Evolutionary conservation across 37 sponge, comb jelly and placozoan genomes (phyloP).

Genomic region (Petrosia ficiformis): DNA sequence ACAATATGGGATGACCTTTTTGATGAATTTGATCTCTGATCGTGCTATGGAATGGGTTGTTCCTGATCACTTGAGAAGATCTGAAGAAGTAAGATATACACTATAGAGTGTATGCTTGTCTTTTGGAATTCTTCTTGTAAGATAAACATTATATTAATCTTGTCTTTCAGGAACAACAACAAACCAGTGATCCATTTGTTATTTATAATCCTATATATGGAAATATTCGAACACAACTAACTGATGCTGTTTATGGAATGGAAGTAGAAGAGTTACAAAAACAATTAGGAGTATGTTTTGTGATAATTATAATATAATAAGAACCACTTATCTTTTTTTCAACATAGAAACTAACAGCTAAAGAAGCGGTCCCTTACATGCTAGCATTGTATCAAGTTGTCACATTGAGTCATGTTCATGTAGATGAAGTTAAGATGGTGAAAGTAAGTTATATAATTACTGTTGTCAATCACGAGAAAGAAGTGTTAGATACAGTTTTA

Average conservation of each 20-base stretch:
- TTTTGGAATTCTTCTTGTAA: no score
- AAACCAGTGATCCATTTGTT: conserved; percentile 54
- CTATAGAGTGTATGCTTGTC: no score
- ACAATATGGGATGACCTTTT: conserved; percentile 40
- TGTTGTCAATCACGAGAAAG: no score
- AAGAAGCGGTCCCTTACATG: not conserved
- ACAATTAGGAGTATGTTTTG: no score
- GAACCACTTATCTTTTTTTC: not conserved
- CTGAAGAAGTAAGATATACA: conserved; percentile 31
- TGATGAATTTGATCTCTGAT: conserved; percentile 12
- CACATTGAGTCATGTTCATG: not conserved
- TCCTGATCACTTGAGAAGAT: conserved; percentile 18
- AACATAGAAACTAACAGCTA: not conserved
- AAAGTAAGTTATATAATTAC: not conserved
- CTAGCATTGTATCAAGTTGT: not conserved
- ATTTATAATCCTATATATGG: conserved; percentile 46
- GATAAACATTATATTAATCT: no score
- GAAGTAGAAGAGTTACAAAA: conserved; percentile 12
- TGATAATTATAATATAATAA: conserved; percentile 13
- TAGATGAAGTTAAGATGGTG: not conserved
- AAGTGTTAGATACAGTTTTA: no score
- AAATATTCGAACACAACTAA: conserved; percentile 28
- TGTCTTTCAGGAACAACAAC: no score
- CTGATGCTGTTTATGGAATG: conserved; percentile 28
- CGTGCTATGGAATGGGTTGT: conserved; percentile 38